Evolutionary conservation across 2,888 invertebrate genomes (phyloP), one percentile per base, ranked within the genome.

Genomic region (Agrilus cyanescens): DNA sequence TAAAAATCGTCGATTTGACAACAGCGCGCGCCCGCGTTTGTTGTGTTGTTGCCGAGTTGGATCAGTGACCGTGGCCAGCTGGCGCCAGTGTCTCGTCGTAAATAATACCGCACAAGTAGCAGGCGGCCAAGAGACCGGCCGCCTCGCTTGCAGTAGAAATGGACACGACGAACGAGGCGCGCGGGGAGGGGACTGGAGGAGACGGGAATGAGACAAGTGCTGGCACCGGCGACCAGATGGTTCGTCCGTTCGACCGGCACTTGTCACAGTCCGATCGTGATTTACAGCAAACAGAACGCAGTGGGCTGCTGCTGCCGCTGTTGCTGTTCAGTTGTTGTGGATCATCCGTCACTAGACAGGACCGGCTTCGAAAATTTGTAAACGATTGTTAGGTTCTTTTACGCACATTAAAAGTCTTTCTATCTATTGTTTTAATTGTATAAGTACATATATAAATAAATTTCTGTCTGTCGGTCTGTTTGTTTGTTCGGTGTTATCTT

Each of bases 1-100:
- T 2, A 25, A 25, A 25, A 25, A 25, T 10, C 10, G 30, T 39
- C 16, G 39, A 25, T 13, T 39, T 32, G 32, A 18, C 16, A 16
- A 32, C 32, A 30, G 32, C 20, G 18, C 32, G 18, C 15, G 39
- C 32, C 15, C 16, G 13, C 32, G 29, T 14, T 31, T 31, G 30
- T 32, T 14, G 32, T 39, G 12, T 31, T 49, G 46, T 41, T 42
- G 38, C 35, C 44, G 16, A 38, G 48, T 47, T 61, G 62, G 65
- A 66, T 65, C 66, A 67, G 64, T 66, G 67, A 66, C 65, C 67
- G 66, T 67, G 67, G 63, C 66, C 65, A 64, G 65, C 64, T 65
- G 67, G 67, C 67, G 67, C 67, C 67, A 66, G 54, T 58, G 60
- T 57, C 60, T 53, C 58, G 63, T 63, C 65, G 63, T 66, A 67